Percentiles rank a stretch among this genome's conserved stretches.
Evolutionary conservation across 2,113 vertebrate genomes (phyloP).

Genomic region (Prionailurus bengalensis): DNA sequence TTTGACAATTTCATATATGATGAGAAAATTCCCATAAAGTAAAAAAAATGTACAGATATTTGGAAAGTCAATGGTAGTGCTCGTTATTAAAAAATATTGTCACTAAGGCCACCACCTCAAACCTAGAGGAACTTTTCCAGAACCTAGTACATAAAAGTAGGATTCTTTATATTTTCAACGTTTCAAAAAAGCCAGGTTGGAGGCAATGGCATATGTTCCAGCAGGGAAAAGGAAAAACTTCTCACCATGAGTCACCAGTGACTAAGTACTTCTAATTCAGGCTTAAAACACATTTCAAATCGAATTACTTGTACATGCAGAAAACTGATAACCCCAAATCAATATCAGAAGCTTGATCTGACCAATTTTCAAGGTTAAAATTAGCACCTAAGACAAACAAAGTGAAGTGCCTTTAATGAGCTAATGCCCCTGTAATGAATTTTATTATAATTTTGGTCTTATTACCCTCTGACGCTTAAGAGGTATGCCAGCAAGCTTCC

Average conservation of each 20-base stretch:
- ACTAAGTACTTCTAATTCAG: constrained; percentile 84
- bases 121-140: constrained; percentile 71
- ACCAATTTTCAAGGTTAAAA: constrained; percentile 66
- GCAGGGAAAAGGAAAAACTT: constrained; percentile 83
- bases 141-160: constrained; percentile 68
- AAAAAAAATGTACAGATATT: neutral
- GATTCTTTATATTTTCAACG: constrained; percentile 55
- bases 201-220: constrained; percentile 70
- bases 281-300: constrained; percentile 78
- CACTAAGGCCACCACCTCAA: constrained; percentile 47
- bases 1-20: neutral
- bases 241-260: constrained; percentile 85
- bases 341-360: constrained; percentile 68
- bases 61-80: neutral
- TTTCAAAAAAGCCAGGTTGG: constrained; percentile 76
- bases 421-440: neutral
- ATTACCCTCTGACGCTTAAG: neutral
- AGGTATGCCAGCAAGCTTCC: neutral
- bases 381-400: constrained; percentile 52
- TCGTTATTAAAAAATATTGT: neutral
- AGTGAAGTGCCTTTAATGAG: neutral
- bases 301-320: constrained; percentile 53
- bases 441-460: constrained; percentile 41
- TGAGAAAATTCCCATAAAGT: neutral
- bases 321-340: constrained; percentile 78